These are phyloP conservation scores for Oriolus oriolus DNA, from an alignment of 2,113 vertebrate species.

Conservation along the genomic window DNA sequence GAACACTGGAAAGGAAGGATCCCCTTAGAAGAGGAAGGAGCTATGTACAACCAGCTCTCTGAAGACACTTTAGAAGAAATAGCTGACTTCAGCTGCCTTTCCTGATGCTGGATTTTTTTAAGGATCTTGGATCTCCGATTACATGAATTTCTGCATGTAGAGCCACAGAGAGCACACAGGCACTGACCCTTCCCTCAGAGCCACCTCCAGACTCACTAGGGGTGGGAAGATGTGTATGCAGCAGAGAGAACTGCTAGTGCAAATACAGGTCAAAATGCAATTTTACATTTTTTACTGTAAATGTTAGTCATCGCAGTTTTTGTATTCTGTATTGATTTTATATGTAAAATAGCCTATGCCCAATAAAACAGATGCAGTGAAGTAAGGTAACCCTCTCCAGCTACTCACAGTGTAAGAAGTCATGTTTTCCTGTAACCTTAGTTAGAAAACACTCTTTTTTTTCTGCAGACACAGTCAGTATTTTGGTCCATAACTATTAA, in stretches of 20 bases:
- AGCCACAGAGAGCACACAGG: background rate
- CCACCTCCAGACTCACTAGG: background rate
- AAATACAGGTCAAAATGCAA: conserved; percentile 16
- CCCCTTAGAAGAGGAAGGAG: background rate
- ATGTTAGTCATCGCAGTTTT: conserved; percentile 61
- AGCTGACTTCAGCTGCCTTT: conserved; percentile 29
- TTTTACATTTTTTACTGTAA: conserved; percentile 62
- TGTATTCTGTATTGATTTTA: conserved; percentile 66
- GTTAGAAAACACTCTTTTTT: background rate
- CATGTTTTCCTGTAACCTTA: background rate
- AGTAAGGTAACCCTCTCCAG: conserved; percentile 29
- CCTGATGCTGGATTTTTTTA: background rate
- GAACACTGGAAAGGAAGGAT: background rate
- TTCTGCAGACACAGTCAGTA: background rate
- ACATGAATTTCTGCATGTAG: background rate
- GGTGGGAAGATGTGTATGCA: background rate
- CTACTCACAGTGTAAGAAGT: background rate
- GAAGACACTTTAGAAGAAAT: conserved; percentile 13
- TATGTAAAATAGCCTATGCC: conserved; percentile 60
- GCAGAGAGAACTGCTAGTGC: background rate
- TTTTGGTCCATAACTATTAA: background rate
- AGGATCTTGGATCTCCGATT: conserved; percentile 15
- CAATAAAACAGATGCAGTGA: conserved; percentile 58
- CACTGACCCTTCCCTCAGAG: background rate
- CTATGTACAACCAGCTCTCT: background rate